Evolutionary conservation across 2,113 vertebrate genomes (phyloP).

Genomic region (Leptocoma aspasia): DNA sequence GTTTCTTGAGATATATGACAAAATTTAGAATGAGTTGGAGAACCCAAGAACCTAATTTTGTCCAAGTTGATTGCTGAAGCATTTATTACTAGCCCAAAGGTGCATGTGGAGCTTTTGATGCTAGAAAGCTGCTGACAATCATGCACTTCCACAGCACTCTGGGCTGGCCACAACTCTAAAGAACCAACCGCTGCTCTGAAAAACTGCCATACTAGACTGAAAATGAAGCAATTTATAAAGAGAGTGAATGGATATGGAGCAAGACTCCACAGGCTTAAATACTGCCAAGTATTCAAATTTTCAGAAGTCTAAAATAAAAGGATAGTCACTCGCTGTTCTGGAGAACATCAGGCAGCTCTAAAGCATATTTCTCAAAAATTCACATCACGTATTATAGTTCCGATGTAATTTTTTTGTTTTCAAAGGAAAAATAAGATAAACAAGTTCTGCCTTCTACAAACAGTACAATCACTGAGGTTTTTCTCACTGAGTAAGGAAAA

Average conservation of each 20-base stretch:
- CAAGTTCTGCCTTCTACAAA: background rate
- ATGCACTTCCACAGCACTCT: background rate
- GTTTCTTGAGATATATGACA: background rate
- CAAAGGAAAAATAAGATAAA: background rate
- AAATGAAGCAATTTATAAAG: constrained; percentile 14
- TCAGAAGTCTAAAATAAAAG: constrained; percentile 7
- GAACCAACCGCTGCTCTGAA: background rate
- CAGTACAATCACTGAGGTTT: background rate
- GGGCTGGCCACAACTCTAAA: background rate
- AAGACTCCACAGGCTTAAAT: background rate
- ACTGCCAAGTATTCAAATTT: constrained; percentile 3
- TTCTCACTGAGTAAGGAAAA: background rate
- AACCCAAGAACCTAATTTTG: background rate
- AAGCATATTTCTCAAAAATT: background rate
- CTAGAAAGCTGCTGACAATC: background rate
- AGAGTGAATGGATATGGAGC: background rate
- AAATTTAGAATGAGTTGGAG: background rate
- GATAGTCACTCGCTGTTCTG: background rate
- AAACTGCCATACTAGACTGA: background rate
- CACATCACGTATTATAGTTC: background rate
- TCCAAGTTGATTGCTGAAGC: background rate
- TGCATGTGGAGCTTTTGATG: background rate
- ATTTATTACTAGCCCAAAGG: background rate
- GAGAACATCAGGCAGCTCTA: background rate
- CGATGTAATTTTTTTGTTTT: background rate